phyloP scores from a whole-genome alignment of 2,797 vertebrate genomes.

The Pangasius djambal region DNA sequence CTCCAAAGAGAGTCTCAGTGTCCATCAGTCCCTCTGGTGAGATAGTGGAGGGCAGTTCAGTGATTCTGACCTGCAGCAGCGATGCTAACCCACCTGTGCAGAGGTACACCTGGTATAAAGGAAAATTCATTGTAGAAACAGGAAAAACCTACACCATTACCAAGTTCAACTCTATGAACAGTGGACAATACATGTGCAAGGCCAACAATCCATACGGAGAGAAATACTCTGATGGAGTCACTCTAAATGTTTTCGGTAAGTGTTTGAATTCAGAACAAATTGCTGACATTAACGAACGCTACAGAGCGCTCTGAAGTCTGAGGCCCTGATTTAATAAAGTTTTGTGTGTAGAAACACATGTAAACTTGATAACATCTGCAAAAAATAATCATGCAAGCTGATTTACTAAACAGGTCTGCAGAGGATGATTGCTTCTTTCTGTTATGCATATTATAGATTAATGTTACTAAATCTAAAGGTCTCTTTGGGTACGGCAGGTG shows the following conservation, averaged over 20 bases:
- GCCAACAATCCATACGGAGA: background rate
- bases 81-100: background rate
- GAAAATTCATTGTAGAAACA: background rate
- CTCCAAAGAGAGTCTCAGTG: background rate
- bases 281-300: too few species aligned
- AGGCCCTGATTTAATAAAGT: too few species aligned
- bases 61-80: constrained; percentile 12
- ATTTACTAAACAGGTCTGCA: too few species aligned
- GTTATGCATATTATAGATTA: too few species aligned
- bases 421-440: too few species aligned
- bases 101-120: constrained; percentile 11
- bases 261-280: too few species aligned
- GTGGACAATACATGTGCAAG: background rate
- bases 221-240: background rate
- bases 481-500: too few species aligned
- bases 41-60: constrained; percentile 11
- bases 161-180: constrained; percentile 33
- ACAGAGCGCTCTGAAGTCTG: too few species aligned
- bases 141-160: background rate
- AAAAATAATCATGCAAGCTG: too few species aligned
- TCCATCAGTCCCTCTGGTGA: background rate
- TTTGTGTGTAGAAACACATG: too few species aligned
- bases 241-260: background rate
- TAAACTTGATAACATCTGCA: too few species aligned
- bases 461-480: too few species aligned